Evolutionary conservation across 2,113 vertebrate genomes (phyloP).

Genomic region (Apteryx mantelli): DNA sequence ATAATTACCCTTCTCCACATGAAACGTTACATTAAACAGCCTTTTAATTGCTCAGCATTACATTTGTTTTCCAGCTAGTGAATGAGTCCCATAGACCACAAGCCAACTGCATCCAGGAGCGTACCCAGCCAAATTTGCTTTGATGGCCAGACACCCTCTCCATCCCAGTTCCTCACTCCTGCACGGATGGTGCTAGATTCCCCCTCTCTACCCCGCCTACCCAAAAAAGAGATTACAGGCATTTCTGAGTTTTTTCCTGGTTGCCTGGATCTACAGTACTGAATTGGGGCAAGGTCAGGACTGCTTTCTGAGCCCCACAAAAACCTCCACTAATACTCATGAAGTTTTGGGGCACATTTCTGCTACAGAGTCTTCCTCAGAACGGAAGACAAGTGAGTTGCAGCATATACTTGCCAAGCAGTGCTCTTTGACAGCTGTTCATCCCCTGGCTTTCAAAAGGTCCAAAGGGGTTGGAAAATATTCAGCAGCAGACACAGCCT

Average conservation of each 20-base stretch:
- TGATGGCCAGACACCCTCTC: background rate
- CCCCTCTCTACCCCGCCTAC: too few relatives aligned
- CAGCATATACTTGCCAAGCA: background rate
- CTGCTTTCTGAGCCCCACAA: background rate
- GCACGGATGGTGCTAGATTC: background rate
- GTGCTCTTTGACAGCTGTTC: background rate
- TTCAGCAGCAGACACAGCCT: background rate
- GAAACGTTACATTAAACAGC: background rate
- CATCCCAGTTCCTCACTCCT: background rate
- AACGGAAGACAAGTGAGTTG: background rate
- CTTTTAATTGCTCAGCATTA: background rate
- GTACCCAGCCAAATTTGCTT: background rate
- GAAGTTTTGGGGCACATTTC: background rate
- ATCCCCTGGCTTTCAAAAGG: background rate
- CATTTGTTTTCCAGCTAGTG: rapidly evolving
- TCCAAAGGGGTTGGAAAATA: background rate
- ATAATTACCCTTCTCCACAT: background rate
- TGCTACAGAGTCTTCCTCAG: background rate
- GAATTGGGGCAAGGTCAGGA: background rate
- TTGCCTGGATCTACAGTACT: background rate
- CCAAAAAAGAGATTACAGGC: background rate
- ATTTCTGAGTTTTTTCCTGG: background rate
- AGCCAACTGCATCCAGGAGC: background rate
- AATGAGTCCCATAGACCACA: background rate
- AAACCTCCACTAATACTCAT: background rate